These are phyloP conservation scores for Spea hammondii DNA, from an alignment of 2,797 vertebrate genomes.

Conservation along the genomic window DNA sequence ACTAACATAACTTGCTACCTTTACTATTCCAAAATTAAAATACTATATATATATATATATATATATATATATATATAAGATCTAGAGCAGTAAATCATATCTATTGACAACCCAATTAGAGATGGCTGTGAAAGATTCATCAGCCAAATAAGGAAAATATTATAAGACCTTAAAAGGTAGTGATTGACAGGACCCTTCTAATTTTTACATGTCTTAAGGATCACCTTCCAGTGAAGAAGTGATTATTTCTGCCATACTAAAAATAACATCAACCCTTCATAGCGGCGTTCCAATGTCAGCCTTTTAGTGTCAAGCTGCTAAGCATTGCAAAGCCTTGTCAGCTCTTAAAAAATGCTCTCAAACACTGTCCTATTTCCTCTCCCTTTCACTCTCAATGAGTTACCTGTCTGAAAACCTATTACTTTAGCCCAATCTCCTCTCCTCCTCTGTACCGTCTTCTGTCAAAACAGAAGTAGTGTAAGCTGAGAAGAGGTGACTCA, in stretches of 20 bases:
- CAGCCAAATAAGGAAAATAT: too few species aligned
- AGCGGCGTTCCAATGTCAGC: slow-evolving; percentile 26
- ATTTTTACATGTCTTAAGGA: slow-evolving; percentile 41
- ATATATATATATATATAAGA: too few species aligned
- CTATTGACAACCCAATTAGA: slow-evolving; percentile 31
- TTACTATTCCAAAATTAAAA: too few species aligned
- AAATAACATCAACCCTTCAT: slow-evolving; percentile 33
- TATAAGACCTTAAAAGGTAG: background rate
- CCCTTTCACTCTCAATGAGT: slow-evolving; percentile 47
- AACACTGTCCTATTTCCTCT: slow-evolving; percentile 48
- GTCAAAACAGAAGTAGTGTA: slow-evolving; percentile 46
- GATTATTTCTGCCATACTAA: slow-evolving; percentile 45
- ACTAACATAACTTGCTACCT: too few species aligned
- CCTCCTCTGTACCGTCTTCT: slow-evolving; percentile 30
- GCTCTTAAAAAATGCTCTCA: slow-evolving; percentile 31
- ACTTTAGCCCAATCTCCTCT: slow-evolving; percentile 46
- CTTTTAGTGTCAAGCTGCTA: slow-evolving; percentile 46
- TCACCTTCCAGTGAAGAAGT: slow-evolving; percentile 36
- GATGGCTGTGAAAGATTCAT: background rate
- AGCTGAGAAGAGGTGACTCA: slow-evolving; percentile 31
- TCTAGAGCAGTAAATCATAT: background rate
- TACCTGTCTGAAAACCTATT: slow-evolving; percentile 51
- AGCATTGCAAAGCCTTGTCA: slow-evolving; percentile 48
- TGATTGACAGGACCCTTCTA: slow-evolving; percentile 17
- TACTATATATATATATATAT: too few species aligned